Conservation (phyloP, 2,888 invertebrate species). For the Thereva nobilitata region DNA sequence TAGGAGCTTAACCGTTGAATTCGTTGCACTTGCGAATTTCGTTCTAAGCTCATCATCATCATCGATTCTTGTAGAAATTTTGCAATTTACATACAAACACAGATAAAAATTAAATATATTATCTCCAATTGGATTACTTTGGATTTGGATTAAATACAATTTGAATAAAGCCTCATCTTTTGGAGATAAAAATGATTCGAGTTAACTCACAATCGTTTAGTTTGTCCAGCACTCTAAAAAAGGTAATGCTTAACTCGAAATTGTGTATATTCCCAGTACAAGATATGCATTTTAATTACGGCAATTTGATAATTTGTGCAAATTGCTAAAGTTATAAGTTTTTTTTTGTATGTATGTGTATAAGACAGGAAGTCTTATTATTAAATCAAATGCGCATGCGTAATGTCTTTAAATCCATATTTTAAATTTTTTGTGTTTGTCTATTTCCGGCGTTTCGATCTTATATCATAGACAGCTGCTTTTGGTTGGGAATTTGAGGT, state of each 20-base stretch:
- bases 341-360: too few relatives aligned
- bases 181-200: slow-evolving; percentile 43
- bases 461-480: too few relatives aligned
- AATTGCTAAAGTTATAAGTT: too few relatives aligned
- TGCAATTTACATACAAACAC: too few relatives aligned
- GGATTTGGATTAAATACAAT: not conserved
- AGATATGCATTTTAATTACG: not conserved
- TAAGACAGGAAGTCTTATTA: too few relatives aligned
- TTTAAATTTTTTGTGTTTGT: too few relatives aligned
- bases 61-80: not conserved
- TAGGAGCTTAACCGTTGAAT: slow-evolving; percentile 23
- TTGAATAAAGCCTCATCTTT: not conserved
- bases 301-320: not conserved
- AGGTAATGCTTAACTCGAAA: slow-evolving; percentile 39
- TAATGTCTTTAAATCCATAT: too few relatives aligned
- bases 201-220: slow-evolving; percentile 46
- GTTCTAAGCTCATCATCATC: slow-evolving; percentile 8
- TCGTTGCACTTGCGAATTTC: slow-evolving; percentile 22
- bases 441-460: too few relatives aligned
- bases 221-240: slow-evolving; percentile 44
- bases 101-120: not conserved
- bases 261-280: not conserved
- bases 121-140: slow-evolving; percentile 19
- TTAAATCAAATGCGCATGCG: too few relatives aligned
- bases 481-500: too few relatives aligned